Percentiles rank a stretch among this genome's conserved stretches.
Conservation (phyloP, 2,797 vertebrate genomes). For the Pseudomugil gertrudae region DNA sequence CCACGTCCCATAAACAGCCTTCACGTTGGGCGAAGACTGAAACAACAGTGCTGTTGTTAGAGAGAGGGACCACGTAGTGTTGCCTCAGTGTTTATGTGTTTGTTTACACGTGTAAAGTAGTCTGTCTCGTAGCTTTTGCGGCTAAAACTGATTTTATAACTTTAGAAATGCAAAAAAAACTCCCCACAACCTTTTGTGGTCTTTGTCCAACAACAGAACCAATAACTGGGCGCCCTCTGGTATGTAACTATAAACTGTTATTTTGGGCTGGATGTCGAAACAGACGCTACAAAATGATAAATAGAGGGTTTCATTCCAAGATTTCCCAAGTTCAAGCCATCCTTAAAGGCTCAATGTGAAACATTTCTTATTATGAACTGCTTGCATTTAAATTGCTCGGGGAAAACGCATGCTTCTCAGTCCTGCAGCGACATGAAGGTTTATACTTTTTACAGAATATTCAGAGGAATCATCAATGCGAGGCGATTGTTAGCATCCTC, state of each 20-base stretch:
- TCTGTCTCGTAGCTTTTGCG: slow-evolving; percentile 6
- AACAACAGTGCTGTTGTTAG: slow-evolving; percentile 29
- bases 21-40: slow-evolving; percentile 7
- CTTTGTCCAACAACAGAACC: slow-evolving; percentile 36
- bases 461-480: not conserved
- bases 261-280: slow-evolving; percentile 10
- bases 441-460: not conserved
- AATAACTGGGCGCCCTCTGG: slow-evolving; percentile 11
- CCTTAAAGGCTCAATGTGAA: slow-evolving; percentile 1
- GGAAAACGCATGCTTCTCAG: slow-evolving; percentile 8
- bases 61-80: slow-evolving; percentile 27
- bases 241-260: slow-evolving; percentile 21
- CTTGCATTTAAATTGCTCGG: slow-evolving; percentile 9
- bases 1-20: slow-evolving; percentile 33
- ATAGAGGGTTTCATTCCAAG: slow-evolving; percentile 45
- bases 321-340: slow-evolving; percentile 12
- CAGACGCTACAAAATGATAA: slow-evolving; percentile 12
- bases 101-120: slow-evolving; percentile 13
- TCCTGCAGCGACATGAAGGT: not conserved
- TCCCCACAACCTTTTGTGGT: slow-evolving; percentile 1
- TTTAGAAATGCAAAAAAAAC: not conserved
- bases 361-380: slow-evolving; percentile 1
- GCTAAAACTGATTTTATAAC: not conserved
- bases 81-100: slow-evolving; percentile 6
- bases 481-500: not conserved